Evolutionary conservation across 2,888 invertebrate genomes (phyloP).

Genomic region (Thymelicus acteon): DNA sequence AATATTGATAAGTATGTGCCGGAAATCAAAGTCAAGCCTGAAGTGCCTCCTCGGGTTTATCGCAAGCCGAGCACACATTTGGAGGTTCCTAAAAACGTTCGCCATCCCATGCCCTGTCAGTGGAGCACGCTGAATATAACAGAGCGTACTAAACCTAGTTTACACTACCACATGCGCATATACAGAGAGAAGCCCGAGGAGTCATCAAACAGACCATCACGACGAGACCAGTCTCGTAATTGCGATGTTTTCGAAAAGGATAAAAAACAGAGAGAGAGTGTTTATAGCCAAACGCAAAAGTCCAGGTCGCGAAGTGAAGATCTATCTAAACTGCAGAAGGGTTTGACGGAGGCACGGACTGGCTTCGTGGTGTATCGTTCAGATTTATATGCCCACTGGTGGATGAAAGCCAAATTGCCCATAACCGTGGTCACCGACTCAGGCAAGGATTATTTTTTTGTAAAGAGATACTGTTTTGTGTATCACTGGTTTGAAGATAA

Average conservation of each 20-base stretch:
- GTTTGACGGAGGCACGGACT: constrained; percentile 67
- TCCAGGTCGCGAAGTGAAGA: constrained; percentile 79
- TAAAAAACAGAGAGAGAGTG: constrained; percentile 52
- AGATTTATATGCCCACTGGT: constrained; percentile 96
- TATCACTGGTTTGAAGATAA: constrained; percentile 82
- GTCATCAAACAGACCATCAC: constrained; percentile 59
- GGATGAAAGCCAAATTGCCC: constrained; percentile 94
- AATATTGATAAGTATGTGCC: constrained; percentile 74
- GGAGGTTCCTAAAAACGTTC: constrained; percentile 78
- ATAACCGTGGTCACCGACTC: constrained; percentile 85
- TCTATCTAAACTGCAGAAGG: constrained; percentile 75
- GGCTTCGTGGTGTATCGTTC: constrained; percentile 89
- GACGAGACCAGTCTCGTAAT: constrained; percentile 65
- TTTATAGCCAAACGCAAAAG: constrained; percentile 58
- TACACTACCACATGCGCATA: constrained; percentile 82
- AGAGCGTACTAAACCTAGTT: constrained; percentile 75
- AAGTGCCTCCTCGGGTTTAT: constrained; percentile 76
- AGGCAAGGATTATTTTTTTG: constrained; percentile 85
- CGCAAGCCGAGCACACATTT: constrained; percentile 78
- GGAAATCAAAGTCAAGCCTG: constrained; percentile 74
- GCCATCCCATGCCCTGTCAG: constrained; percentile 69
- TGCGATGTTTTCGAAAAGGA: constrained; percentile 65
- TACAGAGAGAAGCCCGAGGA: constrained; percentile 69
- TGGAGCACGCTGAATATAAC: constrained; percentile 81
- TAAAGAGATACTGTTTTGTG: constrained; percentile 83